Percentiles rank a stretch among this genome's conserved stretches.
Evolutionary conservation across 2,113 vertebrate genomes (phyloP).

Genomic region (Trinectes maculatus): DNA sequence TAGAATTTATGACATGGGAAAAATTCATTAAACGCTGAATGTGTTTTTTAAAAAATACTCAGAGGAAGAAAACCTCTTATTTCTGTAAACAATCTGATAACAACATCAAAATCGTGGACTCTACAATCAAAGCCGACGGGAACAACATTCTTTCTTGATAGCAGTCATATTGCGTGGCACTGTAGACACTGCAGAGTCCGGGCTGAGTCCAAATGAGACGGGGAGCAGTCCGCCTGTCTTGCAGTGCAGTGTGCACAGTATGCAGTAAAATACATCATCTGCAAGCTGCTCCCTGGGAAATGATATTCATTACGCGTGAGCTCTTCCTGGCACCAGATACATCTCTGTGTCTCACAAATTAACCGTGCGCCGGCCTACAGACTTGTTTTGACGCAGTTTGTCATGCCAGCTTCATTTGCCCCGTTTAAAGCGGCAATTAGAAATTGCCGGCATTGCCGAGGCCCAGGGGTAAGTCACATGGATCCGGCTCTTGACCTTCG

Average conservation of each 20-base stretch:
- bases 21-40: conserved; percentile 65
- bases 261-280: conserved; percentile 54
- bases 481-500: conserved; percentile 63
- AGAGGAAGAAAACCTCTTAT: conserved; percentile 47
- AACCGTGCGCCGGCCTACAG: conserved; percentile 61
- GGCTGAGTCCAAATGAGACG: conserved; percentile 47
- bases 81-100: conserved; percentile 31
- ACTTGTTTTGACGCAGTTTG: conserved; percentile 74
- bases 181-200: conserved; percentile 7
- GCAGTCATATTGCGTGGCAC: conserved; percentile 15
- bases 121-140: conserved; percentile 29
- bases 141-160: background rate
- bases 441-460: conserved; percentile 56
- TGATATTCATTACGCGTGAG: conserved; percentile 57
- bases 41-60: conserved; percentile 39
- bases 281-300: conserved; percentile 65
- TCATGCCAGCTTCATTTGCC: conserved; percentile 77
- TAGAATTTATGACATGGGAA: conserved; percentile 52
- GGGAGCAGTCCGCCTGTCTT: conserved; percentile 18
- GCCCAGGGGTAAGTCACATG: conserved; percentile 74
- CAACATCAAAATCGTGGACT: conserved; percentile 25
- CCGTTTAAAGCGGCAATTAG: conserved; percentile 74
- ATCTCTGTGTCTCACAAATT: conserved; percentile 67
- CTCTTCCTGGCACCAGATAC: conserved; percentile 60
- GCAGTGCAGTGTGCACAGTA: conserved; percentile 27